These are phyloP conservation scores for Lomographa bimaculata DNA, from an alignment of 2,888 invertebrate genomes.

Conservation along the genomic window DNA sequence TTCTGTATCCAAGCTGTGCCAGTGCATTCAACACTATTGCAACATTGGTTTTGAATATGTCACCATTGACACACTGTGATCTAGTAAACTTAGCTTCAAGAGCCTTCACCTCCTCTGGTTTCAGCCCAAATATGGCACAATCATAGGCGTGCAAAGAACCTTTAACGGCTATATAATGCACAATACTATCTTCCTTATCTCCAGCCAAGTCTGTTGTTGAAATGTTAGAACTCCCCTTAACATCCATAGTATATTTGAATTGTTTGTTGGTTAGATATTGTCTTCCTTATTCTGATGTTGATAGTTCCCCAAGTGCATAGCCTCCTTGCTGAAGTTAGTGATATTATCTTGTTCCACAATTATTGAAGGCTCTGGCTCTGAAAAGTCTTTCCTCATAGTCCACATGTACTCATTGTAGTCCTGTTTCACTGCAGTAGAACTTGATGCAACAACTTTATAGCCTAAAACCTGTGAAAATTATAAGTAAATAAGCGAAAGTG, in stretches of 20 bases:
- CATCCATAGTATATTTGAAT: constrained; percentile 58
- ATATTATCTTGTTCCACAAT: constrained; percentile 85
- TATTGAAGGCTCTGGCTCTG: constrained; percentile 90
- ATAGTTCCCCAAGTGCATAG: constrained; percentile 72
- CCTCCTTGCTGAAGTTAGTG: constrained; percentile 85
- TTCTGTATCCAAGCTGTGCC: constrained; percentile 90
- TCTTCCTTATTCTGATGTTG: constrained; percentile 73
- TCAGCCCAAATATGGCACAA: constrained; percentile 90
- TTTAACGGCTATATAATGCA: constrained; percentile 89
- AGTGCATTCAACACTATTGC: constrained; percentile 89
- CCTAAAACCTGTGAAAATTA: constrained; percentile 87
- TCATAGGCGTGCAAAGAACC: constrained; percentile 90
- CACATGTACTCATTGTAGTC: constrained; percentile 96
- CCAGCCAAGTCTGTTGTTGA: constrained; percentile 50
- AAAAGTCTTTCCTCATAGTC: constrained; percentile 96
- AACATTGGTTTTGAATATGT: constrained; percentile 87
- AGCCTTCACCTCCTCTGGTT: constrained; percentile 87
- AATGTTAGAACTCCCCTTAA: constrained; percentile 61
- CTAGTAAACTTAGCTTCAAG: constrained; percentile 87
- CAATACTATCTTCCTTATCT: constrained; percentile 82
- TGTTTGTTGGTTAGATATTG: constrained; percentile 60
- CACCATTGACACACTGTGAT: constrained; percentile 88
- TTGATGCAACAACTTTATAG: constrained; percentile 94
- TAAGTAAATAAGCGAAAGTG: no score
- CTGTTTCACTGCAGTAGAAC: constrained; percentile 93